phyloP scores from a whole-genome alignment of 1,140 invertebrate genomes.

The Uloborus diversus region DNA sequence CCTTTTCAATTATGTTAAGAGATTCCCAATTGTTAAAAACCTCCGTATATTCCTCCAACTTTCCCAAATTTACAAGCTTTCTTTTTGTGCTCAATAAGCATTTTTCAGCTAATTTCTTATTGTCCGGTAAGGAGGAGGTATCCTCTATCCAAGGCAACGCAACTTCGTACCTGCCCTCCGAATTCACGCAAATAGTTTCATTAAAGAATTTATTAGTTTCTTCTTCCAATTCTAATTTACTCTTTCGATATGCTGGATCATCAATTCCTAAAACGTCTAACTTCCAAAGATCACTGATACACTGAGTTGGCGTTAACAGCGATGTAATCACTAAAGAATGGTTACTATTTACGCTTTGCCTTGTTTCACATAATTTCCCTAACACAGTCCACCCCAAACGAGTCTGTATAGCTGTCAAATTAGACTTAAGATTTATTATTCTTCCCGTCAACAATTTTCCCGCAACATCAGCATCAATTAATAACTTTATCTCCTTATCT shows the following conservation, averaged over 20 bases:
- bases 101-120: neutral
- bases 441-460: neutral
- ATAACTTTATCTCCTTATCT: neutral
- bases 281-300: slow-evolving; percentile 3
- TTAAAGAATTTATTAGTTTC: neutral
- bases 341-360: neutral
- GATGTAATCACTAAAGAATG: neutral
- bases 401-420: neutral
- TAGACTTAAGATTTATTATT: neutral
- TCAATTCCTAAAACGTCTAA: slow-evolving; percentile 3
- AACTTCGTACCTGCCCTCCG: slow-evolving; percentile 11
- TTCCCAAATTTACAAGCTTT: neutral
- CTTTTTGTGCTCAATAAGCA: neutral
- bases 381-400: neutral
- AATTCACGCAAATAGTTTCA: neutral
- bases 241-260: neutral
- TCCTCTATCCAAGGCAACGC: neutral
- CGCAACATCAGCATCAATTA: slow-evolving; percentile 9
- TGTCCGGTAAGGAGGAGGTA: neutral
- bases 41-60: neutral
- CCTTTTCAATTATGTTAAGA: neutral
- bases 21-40: neutral
- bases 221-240: slow-evolving; percentile 2
- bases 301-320: neutral
- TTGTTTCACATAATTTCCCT: neutral